A percentile compares a stretch with the other conserved stretches of the same genome.
These are phyloP conservation scores for Sebastes taczanowskii DNA, from an alignment of 2,797 vertebrate genomes.

Conservation along the genomic window DNA sequence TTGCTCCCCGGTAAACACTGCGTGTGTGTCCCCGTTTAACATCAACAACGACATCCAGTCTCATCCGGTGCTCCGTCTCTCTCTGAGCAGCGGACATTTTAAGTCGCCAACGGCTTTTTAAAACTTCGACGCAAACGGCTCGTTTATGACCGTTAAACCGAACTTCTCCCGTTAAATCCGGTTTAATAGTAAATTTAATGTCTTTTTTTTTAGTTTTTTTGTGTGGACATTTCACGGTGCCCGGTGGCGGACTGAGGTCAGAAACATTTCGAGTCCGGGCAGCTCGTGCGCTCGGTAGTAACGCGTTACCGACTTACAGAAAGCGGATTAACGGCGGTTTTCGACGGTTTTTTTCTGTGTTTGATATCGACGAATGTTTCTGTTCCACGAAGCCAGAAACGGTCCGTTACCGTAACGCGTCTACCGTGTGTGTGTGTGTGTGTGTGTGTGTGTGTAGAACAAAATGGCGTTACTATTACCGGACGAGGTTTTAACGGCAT, in stretches of 20 bases:
- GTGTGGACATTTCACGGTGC: not conserved
- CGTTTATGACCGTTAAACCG: accelerated
- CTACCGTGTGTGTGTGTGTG: not conserved
- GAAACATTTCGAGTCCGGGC: slow-evolving; percentile 23
- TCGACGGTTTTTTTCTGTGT: not conserved
- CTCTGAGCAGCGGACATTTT: slow-evolving; percentile 73
- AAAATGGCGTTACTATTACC: slow-evolving; percentile 37
- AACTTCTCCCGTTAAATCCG: accelerated
- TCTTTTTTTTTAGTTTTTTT: not conserved
- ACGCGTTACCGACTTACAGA: slow-evolving; percentile 46
- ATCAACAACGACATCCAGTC: slow-evolving; percentile 8
- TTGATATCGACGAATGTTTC: not conserved
- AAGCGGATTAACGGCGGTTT: slow-evolving; percentile 44
- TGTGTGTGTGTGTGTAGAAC: not conserved
- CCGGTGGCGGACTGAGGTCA: slow-evolving; percentile 15
- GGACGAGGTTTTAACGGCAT: not conserved
- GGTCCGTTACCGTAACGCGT: not conserved
- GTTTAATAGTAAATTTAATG: accelerated
- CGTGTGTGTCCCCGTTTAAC: too few relatives aligned
- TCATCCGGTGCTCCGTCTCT: not conserved
- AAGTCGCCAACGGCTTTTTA: slow-evolving; percentile 30
- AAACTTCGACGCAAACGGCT: slow-evolving; percentile 49
- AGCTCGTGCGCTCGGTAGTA: slow-evolving; percentile 4
- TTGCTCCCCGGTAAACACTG: too few relatives aligned
- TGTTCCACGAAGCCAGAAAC: accelerated